A percentile compares a stretch with the other conserved stretches of the same genome.
Evolutionary conservation across 2,888 invertebrate species (phyloP).

Genomic region (Conistra vaccinii): DNA sequence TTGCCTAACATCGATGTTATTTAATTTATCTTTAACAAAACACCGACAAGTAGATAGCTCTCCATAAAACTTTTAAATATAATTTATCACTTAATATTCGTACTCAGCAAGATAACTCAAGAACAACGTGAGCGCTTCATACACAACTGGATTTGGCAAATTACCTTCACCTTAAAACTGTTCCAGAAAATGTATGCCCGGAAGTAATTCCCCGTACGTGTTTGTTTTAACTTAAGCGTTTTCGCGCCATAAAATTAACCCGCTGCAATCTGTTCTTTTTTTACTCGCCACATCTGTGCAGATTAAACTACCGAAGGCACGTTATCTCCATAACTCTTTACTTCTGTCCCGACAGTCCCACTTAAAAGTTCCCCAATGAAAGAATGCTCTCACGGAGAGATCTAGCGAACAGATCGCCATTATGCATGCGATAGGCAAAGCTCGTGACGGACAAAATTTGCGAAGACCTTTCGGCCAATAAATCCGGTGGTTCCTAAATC

Average conservation of each 20-base stretch:
- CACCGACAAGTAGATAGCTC: not conserved
- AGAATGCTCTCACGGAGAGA: conserved; percentile 71
- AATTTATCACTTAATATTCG: conserved; percentile 51
- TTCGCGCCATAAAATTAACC: conserved; percentile 81
- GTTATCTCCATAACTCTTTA: conserved; percentile 81
- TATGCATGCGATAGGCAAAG: conserved; percentile 81
- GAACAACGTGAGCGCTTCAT: conserved; percentile 72
- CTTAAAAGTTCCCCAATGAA: conserved; percentile 75
- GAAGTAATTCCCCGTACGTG: conserved; percentile 83
- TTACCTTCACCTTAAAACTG: conserved; percentile 81
- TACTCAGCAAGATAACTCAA: conserved; percentile 55
- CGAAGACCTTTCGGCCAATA: conserved; percentile 82
- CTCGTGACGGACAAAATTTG: conserved; percentile 84
- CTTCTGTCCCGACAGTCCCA: conserved; percentile 68
- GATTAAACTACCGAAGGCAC: conserved; percentile 72
- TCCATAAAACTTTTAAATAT: conserved; percentile 26
- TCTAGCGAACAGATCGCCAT: conserved; percentile 73
- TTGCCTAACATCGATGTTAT: not conserved
- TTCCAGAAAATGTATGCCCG: conserved; percentile 79
- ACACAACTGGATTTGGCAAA: conserved; percentile 79
- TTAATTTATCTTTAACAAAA: not conserved
- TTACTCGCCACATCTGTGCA: conserved; percentile 76
- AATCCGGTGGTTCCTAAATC: conserved; percentile 86
- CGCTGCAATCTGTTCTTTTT: conserved; percentile 78
- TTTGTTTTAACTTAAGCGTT: conserved; percentile 82